Evolutionary conservation across 2,888 invertebrate genomes (phyloP), one percentile per base, ranked within the genome.

Genomic region (Lycaena phlaeas): DNA sequence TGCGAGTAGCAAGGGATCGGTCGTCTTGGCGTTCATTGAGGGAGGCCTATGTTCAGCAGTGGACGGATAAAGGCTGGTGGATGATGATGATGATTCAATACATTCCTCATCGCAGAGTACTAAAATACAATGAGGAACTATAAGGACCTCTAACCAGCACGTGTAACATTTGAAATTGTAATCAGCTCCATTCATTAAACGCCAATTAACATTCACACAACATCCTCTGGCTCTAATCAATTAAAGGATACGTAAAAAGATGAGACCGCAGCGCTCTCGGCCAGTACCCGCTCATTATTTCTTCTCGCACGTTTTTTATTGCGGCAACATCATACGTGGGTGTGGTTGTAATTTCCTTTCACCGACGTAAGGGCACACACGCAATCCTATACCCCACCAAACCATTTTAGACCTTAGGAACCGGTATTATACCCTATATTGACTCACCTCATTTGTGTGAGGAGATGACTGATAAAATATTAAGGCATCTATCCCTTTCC

Each of bases 341-440:
- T 82, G 84, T 82, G 84, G 84, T 84, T 82, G 84, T 84, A 82
- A 81, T 82, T 84, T 82, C 82, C 82, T 82, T 84, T 82, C 82
- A 82, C 84, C 76, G 81, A 82, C 71, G 81, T 79, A 79, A 82
- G 82, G 82, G 82, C 84, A 84, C 84, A 84, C 84, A 84, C 79
- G 82, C 81, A 74, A 77, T 79, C 61, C 51, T 29, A 42, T 46
- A 47, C 47, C 44, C 38, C 37, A 43, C 42, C 59, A 55, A 44
- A 27, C 45, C 10, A 66, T 54, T 61, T 47, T 54, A 42, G 41
- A 58, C 71, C 57, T 38, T 73, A 64, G 18, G 0, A 0, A 0
- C 0, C 7, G 0, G 0, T 0, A 0, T 0, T 26, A 46, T 70
- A 48, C 54, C 50, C 57, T 51, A 40, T 60, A 54, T 57, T 59